Evolutionary conservation across 2,113 vertebrate species (phyloP), one percentile per base, ranked within the genome.

Genomic region (Epinephelus cyanopodus): DNA sequence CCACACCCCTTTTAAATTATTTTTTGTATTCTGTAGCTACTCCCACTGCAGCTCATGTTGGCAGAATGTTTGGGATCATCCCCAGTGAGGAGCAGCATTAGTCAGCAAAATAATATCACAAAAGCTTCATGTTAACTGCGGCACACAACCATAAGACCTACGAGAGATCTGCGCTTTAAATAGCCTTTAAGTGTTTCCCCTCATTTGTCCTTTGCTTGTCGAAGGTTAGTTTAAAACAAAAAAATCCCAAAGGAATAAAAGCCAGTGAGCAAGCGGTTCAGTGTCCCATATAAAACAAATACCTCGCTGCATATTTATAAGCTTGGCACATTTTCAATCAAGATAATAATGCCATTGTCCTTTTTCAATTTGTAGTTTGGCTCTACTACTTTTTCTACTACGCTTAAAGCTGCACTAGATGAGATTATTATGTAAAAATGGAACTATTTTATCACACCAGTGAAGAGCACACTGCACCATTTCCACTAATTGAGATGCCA

Each of bases 301-400:
- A 65, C 37, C 39, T 72, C 7, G 25, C 60, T 57, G 54, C 48
- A 19, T 54, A 79, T 73, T 81, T 79, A 72, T 2, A 21, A 19
- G 21, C 64, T n/a, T 61, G 57, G 77, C 50, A 70, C 60, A 37
- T 74, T 72, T 77, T 76, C 77, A 81, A 13, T 86, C 75, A 58
- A 81, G 69, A 77, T 79, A 78, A 83, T 77, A 83, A 75, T 14
- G 58, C 19, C 19, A 15, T 77, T 78, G 56, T 17, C 67, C 47
- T n/a, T 62, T 72, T 76, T 80, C 14, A 62, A 56, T 74, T 48
- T 71, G 54, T 23, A 3, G 66, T 69, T 72, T 61, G 48, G 48
- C 74, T 76, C 6, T 39, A 13, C 21, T 48, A 0, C 74, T n/a
- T 27, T 25, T 52, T 60, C 47, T 39, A 2, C 42, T 37, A 17